These are phyloP conservation scores for Drosophila fulvimacula DNA, from an alignment of 2,888 invertebrate genomes.

Conservation along the genomic window DNA sequence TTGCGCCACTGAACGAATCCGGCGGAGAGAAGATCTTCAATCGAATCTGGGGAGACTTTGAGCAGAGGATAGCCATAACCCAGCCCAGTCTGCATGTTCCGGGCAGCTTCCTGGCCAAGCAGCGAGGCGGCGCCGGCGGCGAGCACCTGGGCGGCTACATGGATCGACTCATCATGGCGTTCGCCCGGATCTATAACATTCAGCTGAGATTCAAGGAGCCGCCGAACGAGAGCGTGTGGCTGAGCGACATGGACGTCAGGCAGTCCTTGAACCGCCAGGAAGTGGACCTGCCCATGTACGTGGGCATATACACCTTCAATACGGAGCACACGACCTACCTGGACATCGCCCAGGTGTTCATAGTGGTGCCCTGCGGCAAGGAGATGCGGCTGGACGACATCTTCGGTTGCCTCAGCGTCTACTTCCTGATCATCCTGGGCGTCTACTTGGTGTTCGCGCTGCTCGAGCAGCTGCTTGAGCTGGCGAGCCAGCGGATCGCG, in stretches of 20 bases:
- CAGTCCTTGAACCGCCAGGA: background rate
- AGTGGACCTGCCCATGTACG: slow-evolving; percentile 25
- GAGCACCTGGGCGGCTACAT: slow-evolving; percentile 1
- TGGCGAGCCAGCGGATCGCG: background rate
- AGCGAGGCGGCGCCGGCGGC: fast-evolving
- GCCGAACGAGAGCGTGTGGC: background rate
- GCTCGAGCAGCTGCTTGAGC: slow-evolving; percentile 22
- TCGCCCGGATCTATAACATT: slow-evolving; percentile 18
- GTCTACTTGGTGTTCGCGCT: slow-evolving; percentile 30
- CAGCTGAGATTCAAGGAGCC: background rate
- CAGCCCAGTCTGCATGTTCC: background rate
- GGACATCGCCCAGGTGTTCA: background rate
- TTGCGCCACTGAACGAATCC: background rate
- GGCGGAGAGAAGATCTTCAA: background rate
- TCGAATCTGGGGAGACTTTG: background rate
- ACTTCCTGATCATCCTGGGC: slow-evolving; percentile 15
- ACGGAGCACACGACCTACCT: background rate
- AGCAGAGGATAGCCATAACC: slow-evolving; percentile 3
- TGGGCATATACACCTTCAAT: too few relatives aligned
- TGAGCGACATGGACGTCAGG: background rate
- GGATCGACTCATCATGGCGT: slow-evolving; percentile 8
- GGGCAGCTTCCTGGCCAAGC: background rate
- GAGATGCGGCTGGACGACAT: slow-evolving; percentile 19
- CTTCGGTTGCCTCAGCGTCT: slow-evolving; percentile 1
- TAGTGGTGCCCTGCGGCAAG: slow-evolving; percentile 43